These are phyloP conservation scores for Mercenaria mercenaria DNA, from an alignment of 1,140 invertebrate genomes.

Conservation along the genomic window DNA sequence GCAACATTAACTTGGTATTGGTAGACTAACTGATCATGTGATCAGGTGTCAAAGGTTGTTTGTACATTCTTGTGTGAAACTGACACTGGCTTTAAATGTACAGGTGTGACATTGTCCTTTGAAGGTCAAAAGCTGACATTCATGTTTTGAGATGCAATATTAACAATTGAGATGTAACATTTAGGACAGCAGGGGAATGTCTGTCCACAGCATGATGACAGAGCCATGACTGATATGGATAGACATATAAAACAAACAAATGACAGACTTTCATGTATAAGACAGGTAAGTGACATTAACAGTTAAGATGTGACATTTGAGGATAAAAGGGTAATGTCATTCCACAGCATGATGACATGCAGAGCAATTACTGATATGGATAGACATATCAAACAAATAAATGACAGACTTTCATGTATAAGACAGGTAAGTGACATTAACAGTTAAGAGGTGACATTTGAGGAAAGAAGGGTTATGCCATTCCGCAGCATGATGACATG, in stretches of 20 bases:
- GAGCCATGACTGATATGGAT: constrained; percentile 79
- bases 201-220: constrained; percentile 30
- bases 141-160: neutral
- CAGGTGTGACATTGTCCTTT: neutral
- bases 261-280: too few species aligned
- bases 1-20: too few species aligned
- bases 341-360: constrained; percentile 16
- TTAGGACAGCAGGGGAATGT: constrained; percentile 19
- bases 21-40: too few species aligned
- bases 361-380: constrained; percentile 79
- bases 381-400: constrained; percentile 83
- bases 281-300: neutral
- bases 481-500: constrained; percentile 15
- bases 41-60: too few species aligned
- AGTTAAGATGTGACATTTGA: constrained; percentile 6
- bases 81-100: too few species aligned
- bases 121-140: too few species aligned
- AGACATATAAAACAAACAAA: constrained; percentile 84
- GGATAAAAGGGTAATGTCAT: constrained; percentile 18
- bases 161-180: constrained; percentile 9
- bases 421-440: constrained; percentile 77
- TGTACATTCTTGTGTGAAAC: too few species aligned
- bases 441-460: too few species aligned
- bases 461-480: constrained; percentile 12
- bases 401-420: constrained; percentile 83